phyloP scores from a whole-genome alignment of 2,888 invertebrate species.

The Cheilosia impressa region DNA sequence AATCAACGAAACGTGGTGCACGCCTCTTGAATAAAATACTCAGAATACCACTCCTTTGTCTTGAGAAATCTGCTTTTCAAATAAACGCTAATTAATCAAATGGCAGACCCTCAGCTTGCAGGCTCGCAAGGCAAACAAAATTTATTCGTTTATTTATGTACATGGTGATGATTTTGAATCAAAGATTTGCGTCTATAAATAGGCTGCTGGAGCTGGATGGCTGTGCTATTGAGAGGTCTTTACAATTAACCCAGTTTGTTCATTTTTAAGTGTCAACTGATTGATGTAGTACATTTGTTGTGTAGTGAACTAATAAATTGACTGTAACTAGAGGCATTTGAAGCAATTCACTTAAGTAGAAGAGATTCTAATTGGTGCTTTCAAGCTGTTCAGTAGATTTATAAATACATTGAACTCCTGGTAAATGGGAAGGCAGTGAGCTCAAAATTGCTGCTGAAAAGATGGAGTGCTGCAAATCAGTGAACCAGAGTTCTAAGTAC shows the following conservation, averaged over 20 bases:
- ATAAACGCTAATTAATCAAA: slow-evolving; percentile 6
- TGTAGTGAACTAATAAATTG: background rate
- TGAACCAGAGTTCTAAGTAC: too few relatives aligned
- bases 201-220: background rate
- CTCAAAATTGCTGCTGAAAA: too few relatives aligned
- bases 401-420: too few relatives aligned
- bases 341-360: background rate
- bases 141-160: slow-evolving; percentile 5
- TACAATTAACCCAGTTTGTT: slow-evolving; percentile 12
- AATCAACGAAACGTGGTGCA: slow-evolving; percentile 1
- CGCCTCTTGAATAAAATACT: background rate
- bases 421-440: too few relatives aligned
- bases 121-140: background rate
- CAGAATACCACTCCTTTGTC: slow-evolving; percentile 8
- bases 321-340: background rate
- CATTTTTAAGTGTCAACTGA: slow-evolving; percentile 10
- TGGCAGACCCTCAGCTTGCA: background rate
- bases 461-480: too few relatives aligned
- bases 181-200: slow-evolving; percentile 18
- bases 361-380: too few relatives aligned
- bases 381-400: too few relatives aligned
- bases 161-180: slow-evolving; percentile 1
- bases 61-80: background rate
- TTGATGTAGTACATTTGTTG: slow-evolving; percentile 7
- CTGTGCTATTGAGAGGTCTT: background rate